These are phyloP conservation scores for Ptychobarbus kaznakovi DNA, from an alignment of 2,797 vertebrate genomes.

Conservation along the genomic window DNA sequence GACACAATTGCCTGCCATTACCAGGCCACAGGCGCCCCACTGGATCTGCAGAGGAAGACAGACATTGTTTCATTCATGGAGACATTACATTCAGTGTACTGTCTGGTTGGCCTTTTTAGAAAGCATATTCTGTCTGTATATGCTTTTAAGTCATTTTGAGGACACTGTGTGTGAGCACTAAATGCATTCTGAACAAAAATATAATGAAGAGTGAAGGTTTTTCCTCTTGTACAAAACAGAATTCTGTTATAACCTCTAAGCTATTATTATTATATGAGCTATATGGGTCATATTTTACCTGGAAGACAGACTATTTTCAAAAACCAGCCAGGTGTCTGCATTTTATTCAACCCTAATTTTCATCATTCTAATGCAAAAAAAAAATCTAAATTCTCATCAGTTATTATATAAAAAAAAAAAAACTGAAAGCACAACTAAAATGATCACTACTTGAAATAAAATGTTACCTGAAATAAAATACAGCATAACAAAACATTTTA, in stretches of 20 bases:
- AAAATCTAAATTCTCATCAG: neutral
- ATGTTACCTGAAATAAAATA: neutral
- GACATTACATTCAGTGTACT: neutral
- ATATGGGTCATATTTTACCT: neutral
- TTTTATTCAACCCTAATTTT: neutral
- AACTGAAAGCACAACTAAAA: too few species aligned
- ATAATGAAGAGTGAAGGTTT: neutral
- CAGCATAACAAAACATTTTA: neutral
- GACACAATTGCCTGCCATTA: constrained; percentile 91
- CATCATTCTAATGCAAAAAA: neutral
- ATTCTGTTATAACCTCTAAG: neutral
- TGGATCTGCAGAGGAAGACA: constrained; percentile 81
- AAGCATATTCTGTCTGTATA: constrained; percentile 3
- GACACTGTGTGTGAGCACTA: neutral
- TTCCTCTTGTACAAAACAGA: neutral
- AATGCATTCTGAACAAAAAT: constrained; percentile 4
- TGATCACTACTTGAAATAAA: neutral
- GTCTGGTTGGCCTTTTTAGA: constrained; percentile 4
- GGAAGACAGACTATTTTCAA: neutral
- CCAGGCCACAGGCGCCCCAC: constrained; percentile 94
- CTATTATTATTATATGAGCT: neutral
- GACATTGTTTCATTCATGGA: neutral
- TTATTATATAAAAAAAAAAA: neutral
- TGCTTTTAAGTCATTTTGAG: neutral
- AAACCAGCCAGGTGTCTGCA: neutral